Evolutionary conservation across 2,797 vertebrate species (phyloP), one percentile per base, ranked within the genome.

Genomic region (Remorina albescens): DNA sequence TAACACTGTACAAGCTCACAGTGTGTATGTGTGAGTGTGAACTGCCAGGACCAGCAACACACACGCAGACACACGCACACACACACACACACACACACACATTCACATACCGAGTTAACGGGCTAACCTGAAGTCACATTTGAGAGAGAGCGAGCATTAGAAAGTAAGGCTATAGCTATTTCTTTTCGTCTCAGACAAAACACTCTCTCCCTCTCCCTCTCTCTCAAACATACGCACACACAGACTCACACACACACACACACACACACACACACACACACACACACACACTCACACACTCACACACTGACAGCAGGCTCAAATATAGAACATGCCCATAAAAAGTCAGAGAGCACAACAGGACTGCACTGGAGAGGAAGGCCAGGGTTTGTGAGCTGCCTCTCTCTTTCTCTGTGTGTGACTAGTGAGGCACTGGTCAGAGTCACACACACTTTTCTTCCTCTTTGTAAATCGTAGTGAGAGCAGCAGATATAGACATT

Each of bases 291-390:
- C 80, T 92, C 81, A 82, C 91, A 89, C 90, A 93, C 91, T 67
- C 92, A 93, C 87, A 93, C 72, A 81, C 91, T 83, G 87, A 90
- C 93, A 94, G 93, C 80, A 93, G 92, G 84, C 87, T 96, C 94
- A 97, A 98, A 98, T 97, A 98, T 98, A 99, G 98, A 99, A 98
- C 97, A 99, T 98, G 97, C 95, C 97, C 97, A 97, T 99, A 99
- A 98, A 99, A 98, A 98, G 98, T 94, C 96, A 97, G 79, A 88
- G 92, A 96, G 92, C 92, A 93, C 93, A 95, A 94, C 94, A 86
- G 81, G 25, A 62, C 86, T 76, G 67, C 12, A 25, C 80, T 78
- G 73, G 60, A 89, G 91, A 91, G 86, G 85, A 88, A 84, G 87
- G 84, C 77, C 86, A 90, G 89, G 68, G 80, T 86, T 83, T 90